These are phyloP conservation scores for Taenaris catops DNA, from an alignment of 2,888 invertebrate species.

Conservation along the genomic window DNA sequence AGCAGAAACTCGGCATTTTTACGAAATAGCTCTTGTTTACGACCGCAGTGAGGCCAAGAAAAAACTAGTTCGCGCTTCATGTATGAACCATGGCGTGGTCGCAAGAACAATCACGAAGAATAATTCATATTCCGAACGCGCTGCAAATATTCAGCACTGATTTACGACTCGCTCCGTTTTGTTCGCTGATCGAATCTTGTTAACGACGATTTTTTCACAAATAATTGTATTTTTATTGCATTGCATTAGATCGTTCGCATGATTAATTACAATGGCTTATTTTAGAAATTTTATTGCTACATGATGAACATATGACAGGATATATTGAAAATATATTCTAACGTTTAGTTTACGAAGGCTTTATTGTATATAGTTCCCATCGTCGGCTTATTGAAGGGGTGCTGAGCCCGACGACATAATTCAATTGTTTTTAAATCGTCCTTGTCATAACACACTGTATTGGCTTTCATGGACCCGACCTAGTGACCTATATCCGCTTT, in stretches of 20 bases:
- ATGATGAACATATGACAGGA: background rate
- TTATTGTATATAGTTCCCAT: conserved; percentile 59
- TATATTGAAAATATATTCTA: conserved; percentile 9
- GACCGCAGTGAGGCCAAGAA: conserved; percentile 46
- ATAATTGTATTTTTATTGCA: conserved; percentile 74
- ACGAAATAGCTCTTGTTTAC: conserved; percentile 57
- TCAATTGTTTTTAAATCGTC: too few relatives aligned
- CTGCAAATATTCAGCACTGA: conserved; percentile 68
- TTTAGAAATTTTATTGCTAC: background rate
- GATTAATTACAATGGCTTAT: conserved; percentile 1
- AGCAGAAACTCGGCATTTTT: conserved; percentile 49
- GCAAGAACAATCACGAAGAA: conserved; percentile 74
- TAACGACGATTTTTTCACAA: conserved; percentile 71
- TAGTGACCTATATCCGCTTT: too few relatives aligned
- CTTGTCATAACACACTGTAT: too few relatives aligned
- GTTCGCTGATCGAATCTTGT: conserved; percentile 43
- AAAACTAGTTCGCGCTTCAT: conserved; percentile 77
- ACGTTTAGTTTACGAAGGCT: conserved; percentile 9
- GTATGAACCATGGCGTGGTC: conserved; percentile 76
- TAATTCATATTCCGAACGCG: conserved; percentile 79
- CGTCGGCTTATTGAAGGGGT: conserved; percentile 63
- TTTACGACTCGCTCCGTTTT: conserved; percentile 62
- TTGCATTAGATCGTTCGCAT: conserved; percentile 6
- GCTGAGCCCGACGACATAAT: conserved; percentile 60
- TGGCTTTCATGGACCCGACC: too few relatives aligned